These are phyloP conservation scores for Eubucco bourcierii DNA, from an alignment of 2,113 vertebrate genomes.

Conservation along the genomic window DNA sequence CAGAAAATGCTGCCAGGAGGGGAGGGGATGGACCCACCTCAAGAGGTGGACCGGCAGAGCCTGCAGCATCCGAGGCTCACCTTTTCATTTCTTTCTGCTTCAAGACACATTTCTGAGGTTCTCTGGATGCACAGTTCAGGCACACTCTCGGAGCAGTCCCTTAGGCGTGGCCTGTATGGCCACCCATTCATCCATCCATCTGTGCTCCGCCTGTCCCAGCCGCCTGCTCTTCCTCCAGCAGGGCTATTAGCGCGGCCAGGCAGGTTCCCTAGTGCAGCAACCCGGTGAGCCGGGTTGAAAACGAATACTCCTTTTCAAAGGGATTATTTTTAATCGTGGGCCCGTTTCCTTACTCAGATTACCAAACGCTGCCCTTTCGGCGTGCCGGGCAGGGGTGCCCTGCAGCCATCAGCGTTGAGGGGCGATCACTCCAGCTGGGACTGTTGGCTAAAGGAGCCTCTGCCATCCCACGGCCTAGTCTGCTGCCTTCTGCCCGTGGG, in stretches of 20 bases:
- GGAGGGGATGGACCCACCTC: not conserved
- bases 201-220: no score
- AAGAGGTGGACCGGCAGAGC: not conserved
- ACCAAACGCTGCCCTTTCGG: not conserved
- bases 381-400: not conserved
- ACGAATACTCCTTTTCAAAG: not conserved
- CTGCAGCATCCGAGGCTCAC: not conserved
- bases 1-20: not conserved
- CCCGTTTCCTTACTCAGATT: not conserved
- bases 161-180: not conserved
- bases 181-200: accelerated
- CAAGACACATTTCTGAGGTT: not conserved
- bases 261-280: not conserved
- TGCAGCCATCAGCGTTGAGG: not conserved
- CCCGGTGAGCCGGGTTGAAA: not conserved
- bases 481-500: not conserved
- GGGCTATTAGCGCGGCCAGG: accelerated
- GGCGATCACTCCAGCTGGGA: not conserved
- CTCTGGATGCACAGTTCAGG: not conserved
- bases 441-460: not conserved
- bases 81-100: not conserved
- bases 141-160: not conserved
- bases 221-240: not conserved
- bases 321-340: not conserved
- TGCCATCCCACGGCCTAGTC: accelerated